Evolutionary conservation across 1,140 invertebrate genomes (phyloP).

Genomic region (Elymnias hypermnestra): DNA sequence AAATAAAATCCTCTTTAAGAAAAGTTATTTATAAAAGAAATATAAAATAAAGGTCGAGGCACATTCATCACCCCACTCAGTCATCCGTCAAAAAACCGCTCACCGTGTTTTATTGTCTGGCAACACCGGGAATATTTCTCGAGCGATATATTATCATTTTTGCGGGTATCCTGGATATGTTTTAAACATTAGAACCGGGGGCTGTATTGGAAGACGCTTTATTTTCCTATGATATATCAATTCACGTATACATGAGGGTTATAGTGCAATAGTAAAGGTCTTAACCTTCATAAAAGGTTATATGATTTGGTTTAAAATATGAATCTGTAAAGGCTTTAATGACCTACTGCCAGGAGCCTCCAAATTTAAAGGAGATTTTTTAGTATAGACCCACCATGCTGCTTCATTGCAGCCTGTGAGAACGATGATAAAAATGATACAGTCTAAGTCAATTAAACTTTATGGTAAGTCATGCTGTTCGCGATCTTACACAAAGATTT

Average conservation of each 20-base stretch:
- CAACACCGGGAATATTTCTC: slow-evolving; percentile 33
- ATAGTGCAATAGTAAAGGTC: neutral
- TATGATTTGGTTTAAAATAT: no score
- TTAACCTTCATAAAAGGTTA: neutral
- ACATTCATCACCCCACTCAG: slow-evolving; percentile 39
- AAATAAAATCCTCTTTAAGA: neutral
- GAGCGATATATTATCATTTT: slow-evolving; percentile 19
- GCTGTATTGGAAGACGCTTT: slow-evolving; percentile 30
- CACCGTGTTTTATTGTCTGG: slow-evolving; percentile 47
- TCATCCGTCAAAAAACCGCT: slow-evolving; percentile 56
- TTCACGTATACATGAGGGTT: slow-evolving; percentile 4
- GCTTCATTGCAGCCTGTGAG: no score
- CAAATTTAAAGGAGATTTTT: no score
- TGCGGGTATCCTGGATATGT: slow-evolving; percentile 37
- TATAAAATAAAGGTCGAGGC: slow-evolving; percentile 21
- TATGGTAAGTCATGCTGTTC: no score
- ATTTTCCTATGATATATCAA: slow-evolving; percentile 44
- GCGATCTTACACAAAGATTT: no score
- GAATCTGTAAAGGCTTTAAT: no score
- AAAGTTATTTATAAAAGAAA: slow-evolving; percentile 18
- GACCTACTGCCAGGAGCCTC: no score
- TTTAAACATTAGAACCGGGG: slow-evolving; percentile 47
- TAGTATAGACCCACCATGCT: no score
- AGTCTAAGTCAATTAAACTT: no score
- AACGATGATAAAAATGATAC: no score